Conservation (phyloP, 2,888 invertebrate species). For the Alloscopus bannaensis region DNA sequence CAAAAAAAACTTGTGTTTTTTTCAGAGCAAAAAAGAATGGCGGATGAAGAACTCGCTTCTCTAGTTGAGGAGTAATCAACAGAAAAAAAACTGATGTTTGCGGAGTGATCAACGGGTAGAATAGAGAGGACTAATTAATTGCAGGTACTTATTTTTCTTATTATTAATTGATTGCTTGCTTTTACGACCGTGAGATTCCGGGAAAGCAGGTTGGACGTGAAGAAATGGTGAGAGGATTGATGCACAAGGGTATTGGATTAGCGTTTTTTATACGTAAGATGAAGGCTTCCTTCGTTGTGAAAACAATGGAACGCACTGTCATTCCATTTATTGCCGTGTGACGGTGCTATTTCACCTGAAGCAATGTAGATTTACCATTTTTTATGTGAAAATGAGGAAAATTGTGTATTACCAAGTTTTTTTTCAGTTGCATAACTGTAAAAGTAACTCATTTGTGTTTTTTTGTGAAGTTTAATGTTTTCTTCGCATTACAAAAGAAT, state of each 20-base stretch:
- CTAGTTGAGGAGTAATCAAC: background rate
- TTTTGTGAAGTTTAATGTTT: too few species aligned
- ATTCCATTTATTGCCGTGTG: too few species aligned
- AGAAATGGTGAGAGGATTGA: background rate
- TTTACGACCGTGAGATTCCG: constrained; percentile 24
- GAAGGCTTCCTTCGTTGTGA: background rate
- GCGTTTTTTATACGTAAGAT: background rate
- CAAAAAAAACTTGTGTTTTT: background rate
- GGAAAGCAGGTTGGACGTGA: background rate
- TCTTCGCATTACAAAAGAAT: too few species aligned
- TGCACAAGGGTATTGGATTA: too few species aligned
- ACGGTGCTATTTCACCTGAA: too few species aligned
- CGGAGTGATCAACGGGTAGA: background rate
- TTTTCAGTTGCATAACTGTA: too few species aligned
- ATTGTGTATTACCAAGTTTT: too few species aligned
- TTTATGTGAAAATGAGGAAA: too few species aligned
- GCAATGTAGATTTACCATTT: too few species aligned
- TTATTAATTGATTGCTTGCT: constrained; percentile 27
- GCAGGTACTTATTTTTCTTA: constrained; percentile 9
- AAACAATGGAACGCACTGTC: too few species aligned
- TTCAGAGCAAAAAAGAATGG: constrained; percentile 1
- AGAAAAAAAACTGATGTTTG: constrained; percentile 3
- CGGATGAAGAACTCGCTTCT: constrained; percentile 8
- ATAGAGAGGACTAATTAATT: constrained; percentile 6
- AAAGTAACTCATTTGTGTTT: too few species aligned